These are phyloP conservation scores for Platysternon megacephalum DNA, from an alignment of 2,113 vertebrate species.

Conservation along the genomic window DNA sequence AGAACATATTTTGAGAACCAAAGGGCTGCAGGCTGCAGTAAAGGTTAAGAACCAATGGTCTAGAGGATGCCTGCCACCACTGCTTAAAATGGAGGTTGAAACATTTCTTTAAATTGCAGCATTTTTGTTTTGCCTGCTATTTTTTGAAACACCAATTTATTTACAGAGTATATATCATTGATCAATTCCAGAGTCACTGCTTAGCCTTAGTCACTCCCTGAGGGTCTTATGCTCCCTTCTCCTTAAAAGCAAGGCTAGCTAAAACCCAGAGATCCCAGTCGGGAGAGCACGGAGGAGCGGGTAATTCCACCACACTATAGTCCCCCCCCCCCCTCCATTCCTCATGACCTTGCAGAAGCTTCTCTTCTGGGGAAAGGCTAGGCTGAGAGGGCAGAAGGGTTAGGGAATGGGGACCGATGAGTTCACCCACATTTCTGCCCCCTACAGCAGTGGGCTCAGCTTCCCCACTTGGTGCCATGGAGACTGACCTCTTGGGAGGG, in stretches of 20 bases:
- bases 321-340: background rate
- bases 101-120: rapidly evolving
- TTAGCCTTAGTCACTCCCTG: background rate
- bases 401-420: background rate
- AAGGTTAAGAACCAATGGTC: no score
- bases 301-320: background rate
- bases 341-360: background rate
- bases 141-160: background rate
- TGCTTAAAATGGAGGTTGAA: rapidly evolving
- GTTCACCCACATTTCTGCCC: background rate
- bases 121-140: background rate
- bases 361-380: background rate
- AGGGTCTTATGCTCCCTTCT: background rate
- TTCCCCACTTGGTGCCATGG: background rate
- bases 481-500: background rate
- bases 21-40: no score
- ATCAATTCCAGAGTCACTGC: background rate
- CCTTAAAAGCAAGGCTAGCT: background rate
- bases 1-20: no score
- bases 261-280: background rate
- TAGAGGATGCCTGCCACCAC: background rate
- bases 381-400: background rate
- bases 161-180: background rate
- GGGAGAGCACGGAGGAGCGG: background rate
- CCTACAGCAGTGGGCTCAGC: background rate